phyloP scores from a whole-genome alignment of 2,888 invertebrate genomes.

The Amphimallon solstitiale region DNA sequence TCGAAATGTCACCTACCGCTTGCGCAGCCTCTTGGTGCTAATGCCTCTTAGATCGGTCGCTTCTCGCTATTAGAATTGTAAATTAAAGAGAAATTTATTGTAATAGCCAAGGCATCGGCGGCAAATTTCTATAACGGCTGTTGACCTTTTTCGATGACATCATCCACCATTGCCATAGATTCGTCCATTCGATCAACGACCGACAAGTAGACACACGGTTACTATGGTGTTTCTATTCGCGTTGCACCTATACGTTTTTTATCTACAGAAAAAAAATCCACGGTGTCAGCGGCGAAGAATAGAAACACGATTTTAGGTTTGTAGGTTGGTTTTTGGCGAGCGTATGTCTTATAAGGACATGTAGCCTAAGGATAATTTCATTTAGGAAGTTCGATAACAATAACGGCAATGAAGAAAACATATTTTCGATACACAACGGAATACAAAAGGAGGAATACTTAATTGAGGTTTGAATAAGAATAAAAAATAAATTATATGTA shows the following conservation, averaged over 20 bases:
- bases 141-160: slow-evolving; percentile 14
- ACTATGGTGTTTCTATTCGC: not conserved
- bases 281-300: not conserved
- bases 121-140: slow-evolving; percentile 8
- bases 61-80: slow-evolving; percentile 2
- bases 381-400: no score
- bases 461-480: no score
- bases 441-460: no score
- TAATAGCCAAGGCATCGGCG: not conserved
- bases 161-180: slow-evolving; percentile 4
- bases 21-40: not conserved
- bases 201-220: not conserved
- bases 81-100: slow-evolving; percentile 10
- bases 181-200: not conserved
- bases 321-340: slow-evolving; percentile 7
- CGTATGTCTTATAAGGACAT: no score
- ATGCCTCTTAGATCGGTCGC: not conserved
- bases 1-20: no score
- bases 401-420: no score
- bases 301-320: slow-evolving; percentile 1
- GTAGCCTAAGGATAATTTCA: no score
- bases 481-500: no score
- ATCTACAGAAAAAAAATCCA: not conserved
- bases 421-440: no score
- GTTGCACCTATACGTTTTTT: not conserved